Percentiles rank a stretch among this genome's conserved stretches.
Evolutionary conservation across 2,113 vertebrate genomes (phyloP).

Genomic region (Ictalurus furcatus): DNA sequence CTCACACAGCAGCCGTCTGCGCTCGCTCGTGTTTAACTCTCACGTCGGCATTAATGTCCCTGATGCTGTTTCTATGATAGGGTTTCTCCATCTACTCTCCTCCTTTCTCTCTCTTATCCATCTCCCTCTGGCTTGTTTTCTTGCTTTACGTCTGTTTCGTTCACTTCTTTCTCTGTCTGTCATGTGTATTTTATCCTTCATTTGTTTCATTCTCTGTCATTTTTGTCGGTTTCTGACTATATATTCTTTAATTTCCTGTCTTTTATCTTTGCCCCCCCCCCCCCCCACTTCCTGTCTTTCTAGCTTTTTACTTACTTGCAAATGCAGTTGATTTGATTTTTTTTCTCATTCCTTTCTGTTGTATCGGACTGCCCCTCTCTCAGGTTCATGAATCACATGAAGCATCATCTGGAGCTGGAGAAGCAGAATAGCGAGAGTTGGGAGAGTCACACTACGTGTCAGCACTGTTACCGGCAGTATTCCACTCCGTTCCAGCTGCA

Average conservation of each 20-base stretch:
- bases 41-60: conserved; percentile 20
- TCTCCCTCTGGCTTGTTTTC: neutral
- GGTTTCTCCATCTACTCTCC: neutral
- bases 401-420: conserved; percentile 96
- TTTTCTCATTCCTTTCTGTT: neutral
- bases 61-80: conserved; percentile 3
- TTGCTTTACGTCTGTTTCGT: neutral
- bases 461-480: conserved; percentile 97
- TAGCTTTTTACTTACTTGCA: neutral
- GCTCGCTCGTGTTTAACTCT: neutral
- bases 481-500: conserved; percentile 96
- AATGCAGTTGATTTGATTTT: neutral
- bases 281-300: neutral
- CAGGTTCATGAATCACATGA: conserved; percentile 99
- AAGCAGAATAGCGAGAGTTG: conserved; percentile 98
- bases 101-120: neutral
- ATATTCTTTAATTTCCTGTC: neutral
- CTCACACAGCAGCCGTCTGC: neutral
- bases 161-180: neutral
- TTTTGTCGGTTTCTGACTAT: neutral
- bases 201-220: neutral
- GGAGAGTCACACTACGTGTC: conserved; percentile 98
- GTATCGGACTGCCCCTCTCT: neutral
- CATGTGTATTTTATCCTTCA: neutral
- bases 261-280: neutral